Conservation (phyloP, 1,140 invertebrate species). For the Formica exsecta region DNA sequence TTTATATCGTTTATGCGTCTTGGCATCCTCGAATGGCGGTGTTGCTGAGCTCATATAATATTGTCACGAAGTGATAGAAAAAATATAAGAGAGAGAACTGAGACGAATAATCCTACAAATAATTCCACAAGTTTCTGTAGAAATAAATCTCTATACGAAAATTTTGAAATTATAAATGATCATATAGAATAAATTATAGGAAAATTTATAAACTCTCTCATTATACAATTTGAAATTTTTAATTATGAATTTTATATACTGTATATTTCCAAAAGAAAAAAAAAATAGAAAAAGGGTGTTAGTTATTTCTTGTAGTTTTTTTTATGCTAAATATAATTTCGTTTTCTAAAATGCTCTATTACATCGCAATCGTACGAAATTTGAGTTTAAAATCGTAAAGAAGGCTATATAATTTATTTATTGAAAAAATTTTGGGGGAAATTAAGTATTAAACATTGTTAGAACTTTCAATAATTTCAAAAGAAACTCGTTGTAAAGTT, state of each 20-base stretch:
- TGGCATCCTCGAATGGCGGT: constrained; percentile 1
- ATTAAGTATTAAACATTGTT: too few relatives aligned
- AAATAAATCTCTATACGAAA: neutral
- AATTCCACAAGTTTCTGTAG: neutral
- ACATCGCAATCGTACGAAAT: too few relatives aligned
- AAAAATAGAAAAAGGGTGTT: too few relatives aligned
- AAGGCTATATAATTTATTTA: too few relatives aligned
- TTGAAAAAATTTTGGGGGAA: too few relatives aligned
- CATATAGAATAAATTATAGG: neutral
- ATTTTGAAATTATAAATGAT: neutral
- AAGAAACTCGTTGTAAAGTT: too few relatives aligned
- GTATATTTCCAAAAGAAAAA: too few relatives aligned
- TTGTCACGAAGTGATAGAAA: constrained; percentile 18
- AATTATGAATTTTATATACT: neutral
- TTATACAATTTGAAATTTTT: neutral
- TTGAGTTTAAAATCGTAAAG: too few relatives aligned
- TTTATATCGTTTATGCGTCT: constrained; percentile 54
- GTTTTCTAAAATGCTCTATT: too few relatives aligned
- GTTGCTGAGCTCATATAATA: constrained; percentile 35
- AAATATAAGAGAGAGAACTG: neutral
- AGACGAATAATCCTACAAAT: constrained; percentile 6
- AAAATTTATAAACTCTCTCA: neutral
- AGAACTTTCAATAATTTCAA: too few relatives aligned
- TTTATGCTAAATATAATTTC: too few relatives aligned
- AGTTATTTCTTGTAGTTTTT: too few relatives aligned